A percentile compares a stretch with the other conserved stretches of the same genome.
phyloP scores from a whole-genome alignment of 2,113 vertebrate species.

The Pyrgilauda ruficollis region DNA sequence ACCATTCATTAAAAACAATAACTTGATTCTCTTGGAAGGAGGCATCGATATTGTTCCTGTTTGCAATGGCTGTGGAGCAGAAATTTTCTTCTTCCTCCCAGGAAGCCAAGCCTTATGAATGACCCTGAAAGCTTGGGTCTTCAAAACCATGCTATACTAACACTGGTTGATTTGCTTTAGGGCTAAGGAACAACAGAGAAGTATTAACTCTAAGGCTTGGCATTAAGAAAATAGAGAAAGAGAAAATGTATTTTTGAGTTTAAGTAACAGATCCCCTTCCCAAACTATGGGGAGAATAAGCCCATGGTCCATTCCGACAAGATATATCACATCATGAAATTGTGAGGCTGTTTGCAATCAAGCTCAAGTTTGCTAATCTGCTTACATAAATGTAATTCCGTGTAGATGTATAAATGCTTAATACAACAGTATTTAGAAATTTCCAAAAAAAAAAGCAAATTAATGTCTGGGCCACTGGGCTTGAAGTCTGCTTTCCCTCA shows the following conservation, averaged over 20 bases:
- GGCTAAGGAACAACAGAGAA: background rate
- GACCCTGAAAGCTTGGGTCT: background rate
- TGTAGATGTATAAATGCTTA: background rate
- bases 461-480: background rate
- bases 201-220: background rate
- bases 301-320: background rate
- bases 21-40: background rate
- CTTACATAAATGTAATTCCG: background rate
- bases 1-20: background rate
- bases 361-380: background rate
- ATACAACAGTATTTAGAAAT: background rate
- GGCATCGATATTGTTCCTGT: accelerated
- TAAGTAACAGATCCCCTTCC: background rate
- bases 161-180: background rate
- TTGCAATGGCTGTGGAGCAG: background rate
- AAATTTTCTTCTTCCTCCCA: background rate
- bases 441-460: background rate
- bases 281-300: background rate
- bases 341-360: background rate
- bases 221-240: background rate
- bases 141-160: background rate
- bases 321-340: background rate
- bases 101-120: background rate
- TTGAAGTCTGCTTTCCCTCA: background rate
- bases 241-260: background rate